Evolutionary conservation across 2,888 invertebrate species (phyloP), one percentile per base, ranked within the genome.

Genomic region (Punctoribates punctum): DNA sequence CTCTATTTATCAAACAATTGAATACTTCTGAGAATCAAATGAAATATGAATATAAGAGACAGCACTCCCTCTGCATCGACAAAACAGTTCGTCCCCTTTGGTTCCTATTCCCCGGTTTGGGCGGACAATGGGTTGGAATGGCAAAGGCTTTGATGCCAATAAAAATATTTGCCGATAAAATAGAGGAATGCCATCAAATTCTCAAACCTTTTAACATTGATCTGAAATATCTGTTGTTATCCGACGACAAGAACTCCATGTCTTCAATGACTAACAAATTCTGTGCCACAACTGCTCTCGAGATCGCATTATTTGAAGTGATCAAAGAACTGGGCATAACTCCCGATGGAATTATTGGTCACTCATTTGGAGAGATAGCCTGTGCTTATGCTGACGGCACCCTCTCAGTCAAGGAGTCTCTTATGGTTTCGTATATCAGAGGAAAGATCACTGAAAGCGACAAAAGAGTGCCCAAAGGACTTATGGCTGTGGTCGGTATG

Each of bases 191-290:
- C 23, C 17, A 57, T 38, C 23, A 25, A 46, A 20, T 74, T 13
- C 60, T 74, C 13, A 67, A 67, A 42, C 74, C 74, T 3, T 42
- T 57, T 60, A 65, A 17, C 2, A 67, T 74, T 5, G 57, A 74
- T 42, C 67, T 51, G 60, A 57, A 60, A 15, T 8, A 67, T 20
- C 13, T 57, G 23, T 42, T 74, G 8, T 25, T 74, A 20, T 46
- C 74, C 1, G 60, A 62, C 23, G 74, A 74, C 20, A 73, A 73
- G 57, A 38, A 46, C 9, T 20, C 62, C 97, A 78, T 97, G 98
- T 97, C 97, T 96, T 17, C 91, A 93, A 60, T 97, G 98, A 85
- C 97, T 96, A 96, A 88, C n/a, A 72, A 78, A 70, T 86, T 87
- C 82, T 83, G 86, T 38, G 83, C 84, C 48, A 87, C 87, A 78